Evolutionary conservation across 2,113 vertebrate species (phyloP).

Genomic region (Nothobranchius kuhntae): DNA sequence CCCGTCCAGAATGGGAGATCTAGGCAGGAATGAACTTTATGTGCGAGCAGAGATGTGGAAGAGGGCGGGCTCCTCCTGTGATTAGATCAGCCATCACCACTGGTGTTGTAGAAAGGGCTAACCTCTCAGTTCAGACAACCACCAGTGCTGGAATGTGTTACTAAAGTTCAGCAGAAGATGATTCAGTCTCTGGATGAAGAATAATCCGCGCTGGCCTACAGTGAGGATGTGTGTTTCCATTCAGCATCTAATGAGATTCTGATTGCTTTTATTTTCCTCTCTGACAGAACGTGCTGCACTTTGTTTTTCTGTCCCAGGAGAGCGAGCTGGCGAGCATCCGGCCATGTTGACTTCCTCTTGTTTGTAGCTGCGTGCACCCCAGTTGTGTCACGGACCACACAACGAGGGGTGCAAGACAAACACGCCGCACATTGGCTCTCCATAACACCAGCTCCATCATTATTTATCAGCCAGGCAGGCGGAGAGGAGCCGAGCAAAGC

Average conservation of each 20-base stretch:
- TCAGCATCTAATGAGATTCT: conserved; percentile 36
- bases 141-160: conserved; percentile 59
- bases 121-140: conserved; percentile 60
- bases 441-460: conserved; percentile 53
- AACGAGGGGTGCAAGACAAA: conserved; percentile 43
- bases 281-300: conserved; percentile 18
- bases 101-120: conserved; percentile 52
- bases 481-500: conserved; percentile 31
- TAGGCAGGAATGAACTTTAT: conserved; percentile 45
- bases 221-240: conserved; percentile 51
- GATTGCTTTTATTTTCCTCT: conserved; percentile 25
- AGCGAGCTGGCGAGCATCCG: conserved; percentile 6
- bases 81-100: conserved; percentile 68
- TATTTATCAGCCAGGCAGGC: background rate
- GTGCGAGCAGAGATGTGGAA: conserved; percentile 42
- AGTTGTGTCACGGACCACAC: conserved; percentile 65
- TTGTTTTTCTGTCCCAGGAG: conserved; percentile 30
- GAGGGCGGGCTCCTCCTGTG: conserved; percentile 66
- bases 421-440: conserved; percentile 42
- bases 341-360: conserved; percentile 27
- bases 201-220: background rate
- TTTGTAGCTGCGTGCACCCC: conserved; percentile 13
- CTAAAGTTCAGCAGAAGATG: conserved; percentile 51
- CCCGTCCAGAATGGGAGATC: conserved; percentile 43
- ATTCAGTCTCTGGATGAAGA: conserved; percentile 33